phyloP scores from a whole-genome alignment of 1,140 invertebrate species.

The Drosophila repleta region DNA sequence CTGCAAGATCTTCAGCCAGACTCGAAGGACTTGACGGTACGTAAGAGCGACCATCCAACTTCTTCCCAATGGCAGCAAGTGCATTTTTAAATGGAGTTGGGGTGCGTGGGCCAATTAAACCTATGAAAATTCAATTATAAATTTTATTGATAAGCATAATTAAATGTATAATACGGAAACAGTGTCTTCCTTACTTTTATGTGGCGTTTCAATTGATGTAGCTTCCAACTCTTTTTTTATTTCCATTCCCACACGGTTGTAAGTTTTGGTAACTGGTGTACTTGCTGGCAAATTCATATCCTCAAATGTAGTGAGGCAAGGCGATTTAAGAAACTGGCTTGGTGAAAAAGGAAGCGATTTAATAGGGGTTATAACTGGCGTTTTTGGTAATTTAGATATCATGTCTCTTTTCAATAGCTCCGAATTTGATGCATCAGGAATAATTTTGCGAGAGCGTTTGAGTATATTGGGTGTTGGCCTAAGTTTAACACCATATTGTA shows the following conservation, averaged over 20 bases:
- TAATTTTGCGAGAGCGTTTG: slow-evolving; percentile 56
- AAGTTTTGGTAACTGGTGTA: slow-evolving; percentile 73
- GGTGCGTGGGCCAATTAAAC: slow-evolving; percentile 87
- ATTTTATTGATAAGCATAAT: background rate
- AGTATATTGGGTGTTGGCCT: slow-evolving; percentile 62
- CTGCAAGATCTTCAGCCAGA: slow-evolving; percentile 92
- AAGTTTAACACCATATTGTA: slow-evolving; percentile 30
- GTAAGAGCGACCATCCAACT: slow-evolving; percentile 86
- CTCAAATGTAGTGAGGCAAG: slow-evolving; percentile 84
- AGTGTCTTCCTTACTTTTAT: slow-evolving; percentile 62
- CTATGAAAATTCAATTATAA: slow-evolving; percentile 26
- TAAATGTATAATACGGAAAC: background rate
- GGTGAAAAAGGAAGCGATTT: slow-evolving; percentile 95
- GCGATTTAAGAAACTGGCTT: slow-evolving; percentile 94
- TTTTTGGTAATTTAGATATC: slow-evolving; percentile 47
- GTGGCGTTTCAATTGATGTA: slow-evolving; percentile 76
- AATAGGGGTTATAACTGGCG: slow-evolving; percentile 88
- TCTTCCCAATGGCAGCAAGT: slow-evolving; percentile 93
- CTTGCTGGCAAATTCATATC: slow-evolving; percentile 79
- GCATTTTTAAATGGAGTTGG: slow-evolving; percentile 97
- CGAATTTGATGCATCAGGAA: slow-evolving; percentile 9
- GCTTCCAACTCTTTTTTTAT: slow-evolving; percentile 71
- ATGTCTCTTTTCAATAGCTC: slow-evolving; percentile 2
- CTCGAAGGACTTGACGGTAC: slow-evolving; percentile 91
- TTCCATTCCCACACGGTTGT: slow-evolving; percentile 67